Conservation (phyloP, 1,140 invertebrate genomes). For the Aphidius gifuensis region DNA sequence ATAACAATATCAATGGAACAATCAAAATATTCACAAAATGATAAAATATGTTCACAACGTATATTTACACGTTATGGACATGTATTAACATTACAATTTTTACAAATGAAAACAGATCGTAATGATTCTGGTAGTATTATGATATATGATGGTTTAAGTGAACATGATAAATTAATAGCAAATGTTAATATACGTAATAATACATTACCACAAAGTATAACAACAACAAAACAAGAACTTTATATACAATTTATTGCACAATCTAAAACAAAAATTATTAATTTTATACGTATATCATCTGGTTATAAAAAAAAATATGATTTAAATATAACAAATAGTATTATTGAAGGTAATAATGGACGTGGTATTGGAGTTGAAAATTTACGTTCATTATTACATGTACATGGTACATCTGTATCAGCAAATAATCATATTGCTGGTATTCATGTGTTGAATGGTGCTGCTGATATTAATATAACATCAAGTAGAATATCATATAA, state of each 20-base stretch:
- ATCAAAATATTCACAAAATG: conserved; percentile 63
- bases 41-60: conserved; percentile 66
- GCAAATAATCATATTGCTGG: conserved; percentile 87
- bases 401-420: conserved; percentile 78
- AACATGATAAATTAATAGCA: conserved; percentile 67
- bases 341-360: conserved; percentile 86
- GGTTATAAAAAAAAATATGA: conserved; percentile 79
- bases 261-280: conserved; percentile 65
- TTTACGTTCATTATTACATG: conserved; percentile 74
- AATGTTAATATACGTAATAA: conserved; percentile 70
- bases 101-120: conserved; percentile 70
- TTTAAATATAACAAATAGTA: conserved; percentile 80
- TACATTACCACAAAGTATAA: conserved; percentile 81
- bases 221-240: conserved; percentile 72
- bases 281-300: conserved; percentile 74
- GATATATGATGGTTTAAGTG: conserved; percentile 74
- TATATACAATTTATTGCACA: conserved; percentile 73
- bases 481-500: conserved; percentile 86
- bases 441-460: conserved; percentile 79
- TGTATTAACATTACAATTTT: conserved; percentile 78
- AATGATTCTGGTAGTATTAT: conserved; percentile 72
- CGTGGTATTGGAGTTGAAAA: conserved; percentile 87
- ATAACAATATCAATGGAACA: conserved; percentile 75
- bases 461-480: conserved; percentile 90
- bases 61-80: conserved; percentile 76